Conservation (phyloP, 53 echinoderm and acorn worm genomes). For the Holothuria scabra region DNA sequence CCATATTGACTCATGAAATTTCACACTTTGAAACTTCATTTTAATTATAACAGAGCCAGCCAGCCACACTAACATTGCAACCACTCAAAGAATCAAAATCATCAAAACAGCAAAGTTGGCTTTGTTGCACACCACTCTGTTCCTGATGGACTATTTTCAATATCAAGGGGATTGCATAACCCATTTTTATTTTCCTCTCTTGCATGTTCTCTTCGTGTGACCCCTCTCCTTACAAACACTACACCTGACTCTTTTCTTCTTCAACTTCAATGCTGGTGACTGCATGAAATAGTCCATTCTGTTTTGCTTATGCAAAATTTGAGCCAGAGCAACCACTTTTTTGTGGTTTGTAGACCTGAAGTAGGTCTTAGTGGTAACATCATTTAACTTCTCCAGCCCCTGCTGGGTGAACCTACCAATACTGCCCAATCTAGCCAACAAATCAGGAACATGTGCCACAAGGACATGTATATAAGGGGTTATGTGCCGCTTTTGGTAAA, state of each 20-base stretch:
- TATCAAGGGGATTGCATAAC: no score
- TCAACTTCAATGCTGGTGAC: neutral
- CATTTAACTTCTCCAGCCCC: constrained; percentile 55
- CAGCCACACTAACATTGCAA: no score
- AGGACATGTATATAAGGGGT: constrained; percentile 54
- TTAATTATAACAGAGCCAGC: no score
- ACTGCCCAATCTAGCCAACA: constrained; percentile 2
- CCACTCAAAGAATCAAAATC: no score
- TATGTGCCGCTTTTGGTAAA: constrained; percentile 44
- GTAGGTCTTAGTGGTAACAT: constrained; percentile 45
- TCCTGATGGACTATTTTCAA: no score
- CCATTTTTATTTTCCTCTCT: no score
- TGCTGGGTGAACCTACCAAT: constrained; percentile 50
- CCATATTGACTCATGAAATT: no score
- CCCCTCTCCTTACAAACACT: constrained; percentile 2
- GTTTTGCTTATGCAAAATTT: constrained; percentile 18
- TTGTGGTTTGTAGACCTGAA: constrained; percentile 47
- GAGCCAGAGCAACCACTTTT: constrained; percentile 23
- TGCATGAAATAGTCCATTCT: constrained; percentile 16
- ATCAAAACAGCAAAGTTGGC: no score
- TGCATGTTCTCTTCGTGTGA: constrained; percentile 38
- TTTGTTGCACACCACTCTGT: no score
- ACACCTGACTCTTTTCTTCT: neutral
- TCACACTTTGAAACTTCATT: no score
- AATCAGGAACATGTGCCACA: constrained; percentile 47